phyloP scores from a whole-genome alignment of 2,797 vertebrate genomes.

The Malacoctenus gilli region DNA sequence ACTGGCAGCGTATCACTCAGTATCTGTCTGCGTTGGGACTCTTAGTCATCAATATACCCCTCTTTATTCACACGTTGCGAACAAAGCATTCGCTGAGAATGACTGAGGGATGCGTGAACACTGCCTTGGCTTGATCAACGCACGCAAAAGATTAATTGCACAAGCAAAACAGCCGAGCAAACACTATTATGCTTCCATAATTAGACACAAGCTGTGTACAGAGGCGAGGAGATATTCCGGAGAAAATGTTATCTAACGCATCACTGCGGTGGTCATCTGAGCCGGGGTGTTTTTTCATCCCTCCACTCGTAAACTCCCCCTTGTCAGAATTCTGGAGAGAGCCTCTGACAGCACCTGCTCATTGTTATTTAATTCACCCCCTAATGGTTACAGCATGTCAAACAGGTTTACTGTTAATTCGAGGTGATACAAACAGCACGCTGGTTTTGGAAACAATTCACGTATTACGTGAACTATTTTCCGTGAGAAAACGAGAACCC shows the following conservation, averaged over 20 bases:
- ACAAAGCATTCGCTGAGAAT: conserved; percentile 22
- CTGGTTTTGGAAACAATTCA: no score
- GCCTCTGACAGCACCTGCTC: conserved; percentile 22
- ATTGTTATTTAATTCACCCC: conserved; percentile 13
- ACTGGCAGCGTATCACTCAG: no score
- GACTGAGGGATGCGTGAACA: conserved; percentile 17
- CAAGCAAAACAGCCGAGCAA: conserved; percentile 49
- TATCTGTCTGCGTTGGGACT: no score
- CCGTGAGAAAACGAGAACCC: not conserved
- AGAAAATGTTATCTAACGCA: conserved; percentile 20
- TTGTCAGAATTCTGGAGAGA: conserved; percentile 9
- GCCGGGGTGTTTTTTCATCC: conserved; percentile 25
- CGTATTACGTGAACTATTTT: conserved; percentile 9
- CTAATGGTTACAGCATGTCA: conserved; percentile 13
- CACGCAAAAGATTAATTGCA: conserved; percentile 53
- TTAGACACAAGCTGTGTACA: conserved; percentile 53
- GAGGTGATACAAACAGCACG: conserved; percentile 3
- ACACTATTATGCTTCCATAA: conserved; percentile 54
- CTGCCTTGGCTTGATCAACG: conserved; percentile 47
- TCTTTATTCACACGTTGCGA: conserved; percentile 13
- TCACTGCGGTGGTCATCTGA: conserved; percentile 42
- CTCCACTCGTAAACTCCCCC: conserved; percentile 27
- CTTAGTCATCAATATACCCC: no score
- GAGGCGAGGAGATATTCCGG: conserved; percentile 27
- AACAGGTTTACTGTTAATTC: conserved; percentile 1